Conservation (phyloP, 2,888 invertebrate species). For the Iselma pallidipennis region DNA sequence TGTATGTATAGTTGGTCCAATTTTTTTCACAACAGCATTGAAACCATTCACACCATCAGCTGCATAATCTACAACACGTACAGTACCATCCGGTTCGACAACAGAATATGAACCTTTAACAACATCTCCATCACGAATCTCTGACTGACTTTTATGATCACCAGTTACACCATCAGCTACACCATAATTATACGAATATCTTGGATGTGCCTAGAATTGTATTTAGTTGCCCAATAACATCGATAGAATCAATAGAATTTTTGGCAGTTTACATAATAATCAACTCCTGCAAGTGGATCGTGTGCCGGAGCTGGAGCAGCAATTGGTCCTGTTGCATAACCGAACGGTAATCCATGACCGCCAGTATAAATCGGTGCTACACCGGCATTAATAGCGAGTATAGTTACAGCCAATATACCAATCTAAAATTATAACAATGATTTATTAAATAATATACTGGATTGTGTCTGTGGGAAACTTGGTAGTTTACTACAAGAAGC, state of each 20-base stretch:
- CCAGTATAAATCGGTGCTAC: slow-evolving; percentile 23
- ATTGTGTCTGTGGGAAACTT: neutral
- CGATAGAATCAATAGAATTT: neutral
- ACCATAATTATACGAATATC: slow-evolving; percentile 61
- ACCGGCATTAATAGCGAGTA: slow-evolving; percentile 20
- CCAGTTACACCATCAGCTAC: slow-evolving; percentile 64
- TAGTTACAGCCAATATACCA: slow-evolving; percentile 23
- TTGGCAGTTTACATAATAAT: slow-evolving; percentile 29
- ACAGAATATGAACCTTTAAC: slow-evolving; percentile 53
- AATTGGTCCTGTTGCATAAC: slow-evolving; percentile 1
- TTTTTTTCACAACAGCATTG: slow-evolving; percentile 66
- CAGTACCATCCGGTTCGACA: slow-evolving; percentile 44
- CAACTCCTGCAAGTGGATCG: slow-evolving; percentile 25
- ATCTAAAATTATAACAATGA: slow-evolving; percentile 20
- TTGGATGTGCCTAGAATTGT: slow-evolving; percentile 56
- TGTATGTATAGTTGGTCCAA: slow-evolving; percentile 61
- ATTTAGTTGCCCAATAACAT: too few species aligned
- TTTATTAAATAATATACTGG: neutral
- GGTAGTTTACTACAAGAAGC: neutral
- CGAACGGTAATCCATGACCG: slow-evolving; percentile 22
- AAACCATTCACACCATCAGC: slow-evolving; percentile 46
- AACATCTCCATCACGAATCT: slow-evolving; percentile 62
- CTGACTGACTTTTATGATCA: slow-evolving; percentile 63
- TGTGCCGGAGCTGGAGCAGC: slow-evolving; percentile 13
- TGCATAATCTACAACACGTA: slow-evolving; percentile 45